Base-by-base conservation (phyloP, 2,113 vertebrate genomes). In the Rutilus rutilus region DNA sequence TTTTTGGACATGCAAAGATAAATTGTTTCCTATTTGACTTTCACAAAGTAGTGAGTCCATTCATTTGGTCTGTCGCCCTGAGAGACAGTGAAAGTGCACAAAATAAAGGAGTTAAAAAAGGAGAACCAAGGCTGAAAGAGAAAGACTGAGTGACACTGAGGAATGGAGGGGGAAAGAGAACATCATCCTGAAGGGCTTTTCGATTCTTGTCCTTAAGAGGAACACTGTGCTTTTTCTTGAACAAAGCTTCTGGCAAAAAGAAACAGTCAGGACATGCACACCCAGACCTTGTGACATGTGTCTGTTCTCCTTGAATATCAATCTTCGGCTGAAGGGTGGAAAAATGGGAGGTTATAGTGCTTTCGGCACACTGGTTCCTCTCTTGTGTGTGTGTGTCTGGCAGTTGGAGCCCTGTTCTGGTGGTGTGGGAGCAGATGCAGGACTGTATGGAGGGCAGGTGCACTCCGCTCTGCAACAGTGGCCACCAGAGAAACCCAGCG, bases 191-290 rank as follows among this genome's bases (percentile, higher is more conserved):
- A 78, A 78, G 67, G 82, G 60, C 74, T 67, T 82, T 76, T 91
- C 91, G 86, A 85, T 90, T 76, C 76, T 87, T 90, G 88, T 90
- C 85, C 89, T 50, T 84, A 89, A 87, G 87, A 91, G 19, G 25
- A 88, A 87, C 75, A 39, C 85, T 76, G 57, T 54, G 54, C 84
- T 78, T 82, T 83, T 74, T 85, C 88, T 82, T 45, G 21, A 65
- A 74, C 78, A 71, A 57, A 64, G 65, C 87, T 60, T 71, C 64
- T 79, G 80, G 87, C 87, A 83, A 87, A 88, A 62, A 81, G 52
- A 86, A 86, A 80, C 85, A 82, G 85, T 65, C 59, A 39, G 30
- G 47, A 73, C 81, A 83, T 42, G 15, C 45, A 86, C 82, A 76
- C 50, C 47, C 36, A 76, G 19, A 25, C 77, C 57, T 50, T 23